phyloP scores from a whole-genome alignment of 2,888 invertebrate species.

The Cheilosia vernalis region DNA sequence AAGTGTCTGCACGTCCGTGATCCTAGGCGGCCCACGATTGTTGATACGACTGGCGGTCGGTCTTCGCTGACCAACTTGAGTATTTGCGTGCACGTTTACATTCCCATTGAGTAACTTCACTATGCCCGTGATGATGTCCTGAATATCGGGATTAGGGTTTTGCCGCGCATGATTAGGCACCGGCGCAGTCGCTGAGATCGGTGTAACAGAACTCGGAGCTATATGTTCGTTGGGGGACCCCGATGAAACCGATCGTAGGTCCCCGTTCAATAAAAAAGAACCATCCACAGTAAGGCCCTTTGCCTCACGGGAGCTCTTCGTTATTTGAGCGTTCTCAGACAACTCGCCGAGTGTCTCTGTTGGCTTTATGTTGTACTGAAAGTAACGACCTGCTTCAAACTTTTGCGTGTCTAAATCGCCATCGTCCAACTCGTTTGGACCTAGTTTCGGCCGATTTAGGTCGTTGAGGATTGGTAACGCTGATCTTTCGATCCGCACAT shows the following conservation, averaged over 20 bases:
- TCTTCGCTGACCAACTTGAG: constrained; percentile 86
- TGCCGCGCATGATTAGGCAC: constrained; percentile 82
- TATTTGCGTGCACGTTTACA: constrained; percentile 92
- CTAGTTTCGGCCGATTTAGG: constrained; percentile 82
- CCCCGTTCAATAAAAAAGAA: constrained; percentile 84
- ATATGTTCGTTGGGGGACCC: constrained; percentile 81
- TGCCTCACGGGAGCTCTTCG: constrained; percentile 79
- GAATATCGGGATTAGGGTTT: constrained; percentile 90
- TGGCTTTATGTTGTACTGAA: constrained; percentile 82
- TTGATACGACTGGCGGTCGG: constrained; percentile 92
- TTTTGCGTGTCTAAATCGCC: constrained; percentile 77
- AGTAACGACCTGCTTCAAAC: constrained; percentile 80
- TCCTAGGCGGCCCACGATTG: constrained; percentile 94
- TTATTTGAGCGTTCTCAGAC: constrained; percentile 78
- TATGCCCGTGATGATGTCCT: constrained; percentile 95
- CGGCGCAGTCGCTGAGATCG: constrained; percentile 77
- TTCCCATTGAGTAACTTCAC: constrained; percentile 95
- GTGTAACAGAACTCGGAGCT: constrained; percentile 81
- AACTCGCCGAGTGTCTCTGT: constrained; percentile 79
- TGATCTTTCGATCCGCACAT: constrained; percentile 85
- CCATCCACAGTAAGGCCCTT: constrained; percentile 79
- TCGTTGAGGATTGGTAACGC: constrained; percentile 86
- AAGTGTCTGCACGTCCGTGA: constrained; percentile 89
- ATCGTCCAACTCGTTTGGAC: constrained; percentile 80
- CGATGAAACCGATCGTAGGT: constrained; percentile 83